phyloP scores from a whole-genome alignment of 2,888 invertebrate genomes.

The Elysia crispata region DNA sequence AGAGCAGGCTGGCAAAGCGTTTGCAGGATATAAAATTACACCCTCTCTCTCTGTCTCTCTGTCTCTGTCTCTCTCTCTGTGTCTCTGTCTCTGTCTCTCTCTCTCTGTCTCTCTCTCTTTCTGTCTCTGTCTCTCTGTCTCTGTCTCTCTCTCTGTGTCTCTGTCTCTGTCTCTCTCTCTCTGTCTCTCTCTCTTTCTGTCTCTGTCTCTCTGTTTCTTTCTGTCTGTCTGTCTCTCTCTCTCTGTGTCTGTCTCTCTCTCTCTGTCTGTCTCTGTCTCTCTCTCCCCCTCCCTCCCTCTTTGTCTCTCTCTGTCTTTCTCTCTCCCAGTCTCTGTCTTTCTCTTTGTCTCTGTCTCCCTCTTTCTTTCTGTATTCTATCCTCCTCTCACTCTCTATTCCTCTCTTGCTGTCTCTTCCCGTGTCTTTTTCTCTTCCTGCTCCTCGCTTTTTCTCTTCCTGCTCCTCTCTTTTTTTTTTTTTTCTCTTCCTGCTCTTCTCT shows the following conservation, averaged over 20 bases:
- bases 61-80: too few relatives aligned
- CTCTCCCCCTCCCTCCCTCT: neutral
- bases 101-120: too few relatives aligned
- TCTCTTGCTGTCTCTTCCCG: too few relatives aligned
- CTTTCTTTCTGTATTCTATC: neutral
- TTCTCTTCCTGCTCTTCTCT: neutral
- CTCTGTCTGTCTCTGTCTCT: conserved; percentile 11
- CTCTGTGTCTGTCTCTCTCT: conserved; percentile 2
- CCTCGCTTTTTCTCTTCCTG: neutral
- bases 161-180: neutral
- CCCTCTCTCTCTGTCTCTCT: too few relatives aligned
- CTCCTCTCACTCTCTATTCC: too few relatives aligned
- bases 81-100: too few relatives aligned
- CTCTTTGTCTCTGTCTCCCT: neutral
- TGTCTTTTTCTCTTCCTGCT: too few relatives aligned
- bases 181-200: neutral
- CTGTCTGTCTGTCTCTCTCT: conserved; percentile 12
- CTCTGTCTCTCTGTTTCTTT: neutral
- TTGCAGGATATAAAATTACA: too few relatives aligned
- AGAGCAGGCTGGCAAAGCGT: too few relatives aligned
- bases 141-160: neutral
- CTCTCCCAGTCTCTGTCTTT: neutral
- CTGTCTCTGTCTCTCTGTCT: too few relatives aligned
- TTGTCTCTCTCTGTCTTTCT: neutral
- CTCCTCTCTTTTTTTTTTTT: neutral